Conservation (phyloP, 2,113 vertebrate genomes). For the Clinocottus analis region DNA sequence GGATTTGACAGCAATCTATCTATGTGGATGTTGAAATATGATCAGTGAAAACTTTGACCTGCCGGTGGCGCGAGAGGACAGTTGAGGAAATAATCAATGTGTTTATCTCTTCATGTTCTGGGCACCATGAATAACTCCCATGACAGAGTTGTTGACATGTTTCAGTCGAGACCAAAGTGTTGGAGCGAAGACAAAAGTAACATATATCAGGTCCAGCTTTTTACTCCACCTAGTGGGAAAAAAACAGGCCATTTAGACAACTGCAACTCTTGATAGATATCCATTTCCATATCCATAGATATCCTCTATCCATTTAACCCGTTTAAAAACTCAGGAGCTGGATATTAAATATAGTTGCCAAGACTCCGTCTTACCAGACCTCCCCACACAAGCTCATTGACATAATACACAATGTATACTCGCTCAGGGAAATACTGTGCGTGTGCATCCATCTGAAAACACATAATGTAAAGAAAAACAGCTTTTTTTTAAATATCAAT, state of each 20-base stretch:
- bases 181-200: background rate
- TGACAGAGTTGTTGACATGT: background rate
- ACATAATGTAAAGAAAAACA: slow-evolving; percentile 38
- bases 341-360: slow-evolving; percentile 38
- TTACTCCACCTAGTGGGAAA: background rate
- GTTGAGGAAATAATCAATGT: background rate
- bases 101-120: background rate
- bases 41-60: background rate
- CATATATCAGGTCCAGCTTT: background rate
- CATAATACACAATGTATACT: slow-evolving; percentile 39
- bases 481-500: slow-evolving; percentile 52
- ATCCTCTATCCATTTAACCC: slow-evolving; percentile 27
- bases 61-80: background rate
- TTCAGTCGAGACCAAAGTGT: background rate
- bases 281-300: too few species aligned
- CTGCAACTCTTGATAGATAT: slow-evolving; percentile 17
- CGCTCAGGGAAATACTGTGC: slow-evolving; percentile 36
- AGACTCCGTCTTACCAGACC: slow-evolving; percentile 42
- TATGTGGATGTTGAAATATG: background rate
- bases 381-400: slow-evolving; percentile 36
- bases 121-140: background rate
- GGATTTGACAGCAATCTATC: background rate
- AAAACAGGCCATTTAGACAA: background rate
- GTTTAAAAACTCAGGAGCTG: slow-evolving; percentile 31
- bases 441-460: slow-evolving; percentile 52